These are phyloP conservation scores for Hippocampus kuda DNA, from an alignment of 2,797 vertebrate genomes.

Conservation along the genomic window DNA sequence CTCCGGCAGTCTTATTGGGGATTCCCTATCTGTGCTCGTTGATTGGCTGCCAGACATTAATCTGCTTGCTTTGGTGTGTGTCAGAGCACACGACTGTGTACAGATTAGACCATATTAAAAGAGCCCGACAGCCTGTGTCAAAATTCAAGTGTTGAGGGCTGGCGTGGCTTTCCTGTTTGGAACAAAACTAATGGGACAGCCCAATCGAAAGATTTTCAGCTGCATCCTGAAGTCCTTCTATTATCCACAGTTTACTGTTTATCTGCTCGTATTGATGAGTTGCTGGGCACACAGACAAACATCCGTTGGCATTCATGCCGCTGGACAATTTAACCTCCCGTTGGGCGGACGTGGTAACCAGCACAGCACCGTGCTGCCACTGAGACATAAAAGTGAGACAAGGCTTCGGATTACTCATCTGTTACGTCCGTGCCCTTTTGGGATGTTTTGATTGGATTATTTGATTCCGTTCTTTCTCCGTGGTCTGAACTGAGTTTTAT, in stretches of 20 bases:
- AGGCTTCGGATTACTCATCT: too few relatives aligned
- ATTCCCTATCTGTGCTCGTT: conserved; percentile 47
- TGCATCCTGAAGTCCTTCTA: background rate
- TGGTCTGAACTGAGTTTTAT: too few relatives aligned
- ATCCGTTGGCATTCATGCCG: too few relatives aligned
- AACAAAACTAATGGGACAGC: background rate
- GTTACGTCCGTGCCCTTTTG: too few relatives aligned
- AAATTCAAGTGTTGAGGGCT: conserved; percentile 25
- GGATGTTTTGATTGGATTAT: too few relatives aligned
- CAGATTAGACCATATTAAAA: conserved; percentile 34
- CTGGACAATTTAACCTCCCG: too few relatives aligned
- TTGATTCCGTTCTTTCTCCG: too few relatives aligned
- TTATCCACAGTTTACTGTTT: background rate
- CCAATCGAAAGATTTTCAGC: background rate
- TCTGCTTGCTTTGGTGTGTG: conserved; percentile 28
- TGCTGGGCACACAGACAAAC: too few relatives aligned
- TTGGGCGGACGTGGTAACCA: too few relatives aligned
- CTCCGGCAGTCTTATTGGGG: conserved; percentile 44
- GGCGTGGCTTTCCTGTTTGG: conserved; percentile 4
- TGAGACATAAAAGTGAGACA: too few relatives aligned
- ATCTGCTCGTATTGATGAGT: background rate
- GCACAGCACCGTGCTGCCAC: too few relatives aligned
- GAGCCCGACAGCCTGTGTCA: conserved; percentile 22
- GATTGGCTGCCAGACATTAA: conserved; percentile 54
- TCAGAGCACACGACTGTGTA: conserved; percentile 22